Evolutionary conservation across 2,113 vertebrate species (phyloP).

Genomic region (Silurus glanis): DNA sequence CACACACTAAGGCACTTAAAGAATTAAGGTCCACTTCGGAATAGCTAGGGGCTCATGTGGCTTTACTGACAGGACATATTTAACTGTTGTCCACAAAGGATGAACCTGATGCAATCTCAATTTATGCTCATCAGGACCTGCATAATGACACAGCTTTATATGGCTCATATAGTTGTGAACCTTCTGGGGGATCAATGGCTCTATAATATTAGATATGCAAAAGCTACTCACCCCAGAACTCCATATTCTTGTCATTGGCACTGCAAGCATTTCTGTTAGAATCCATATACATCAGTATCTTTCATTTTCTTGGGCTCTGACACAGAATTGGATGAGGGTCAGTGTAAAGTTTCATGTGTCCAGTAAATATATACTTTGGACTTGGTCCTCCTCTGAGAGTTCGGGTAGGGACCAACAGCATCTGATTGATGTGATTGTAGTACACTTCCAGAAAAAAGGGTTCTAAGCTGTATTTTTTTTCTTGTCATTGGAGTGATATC

Average conservation of each 20-base stretch:
- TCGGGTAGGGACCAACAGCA: not conserved
- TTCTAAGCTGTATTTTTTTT: not conserved
- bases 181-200: no score
- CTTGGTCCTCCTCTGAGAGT: not conserved
- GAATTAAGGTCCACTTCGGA: not conserved
- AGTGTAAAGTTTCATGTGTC: conserved; percentile 5
- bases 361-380: conserved; percentile 15
- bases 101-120: not conserved
- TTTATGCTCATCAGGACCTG: not conserved
- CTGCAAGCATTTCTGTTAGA: not conserved
- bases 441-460: not conserved
- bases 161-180: conserved; percentile 1
- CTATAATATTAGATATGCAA: not conserved
- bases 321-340: not conserved
- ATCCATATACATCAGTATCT: not conserved
- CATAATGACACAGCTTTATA: not conserved
- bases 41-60: not conserved
- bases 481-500: not conserved
- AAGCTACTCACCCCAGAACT: not conserved
- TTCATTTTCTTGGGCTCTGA: conserved; percentile 1
- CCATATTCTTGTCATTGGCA: not conserved
- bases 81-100: not conserved
- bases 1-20: not conserved
- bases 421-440: not conserved
- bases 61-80: not conserved